Evolutionary conservation across 2,888 invertebrate species (phyloP), one percentile per base, ranked within the genome.

Genomic region (Orchesellides sinensis): DNA sequence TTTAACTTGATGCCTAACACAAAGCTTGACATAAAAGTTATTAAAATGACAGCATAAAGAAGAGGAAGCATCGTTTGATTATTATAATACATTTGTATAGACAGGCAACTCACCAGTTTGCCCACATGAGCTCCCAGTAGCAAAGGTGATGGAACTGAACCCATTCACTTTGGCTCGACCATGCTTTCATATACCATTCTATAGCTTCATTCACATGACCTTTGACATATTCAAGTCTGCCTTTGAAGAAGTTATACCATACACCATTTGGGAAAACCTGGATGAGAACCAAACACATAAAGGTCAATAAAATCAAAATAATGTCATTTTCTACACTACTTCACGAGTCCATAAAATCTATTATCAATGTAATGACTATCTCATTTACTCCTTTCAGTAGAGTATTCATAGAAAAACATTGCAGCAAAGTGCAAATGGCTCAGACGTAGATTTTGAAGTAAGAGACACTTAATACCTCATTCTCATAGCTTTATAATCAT

Each of bases 111-210:
- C 90, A 95, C 95, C 95, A 94, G 89, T 95, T 93, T 0, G 95
- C 93, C 97, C 97, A 98, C 92, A 97, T 93, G 40, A 98, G 92
- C 90, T 98, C 98, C 98, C 98, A 98, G 90, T 93, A 97, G 90
- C 97, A 97, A 2, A 98, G 91, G 89, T 98, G 96, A 89, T 96
- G 96, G 90, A 98, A 96, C 90, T 98, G 97, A 0, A 94, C 93
- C 96, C 97, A 98, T 59, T 95, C 92, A 83, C 93, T 91, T 89
- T 97, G 97, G 2, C 95, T 95, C 84, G 93, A 92, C 91, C 96
- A 94, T 0, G 96, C 96, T 87, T 92, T 93, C 83, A 93, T 93
- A 91, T 97, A 97, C 91, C 94, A 96, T 14, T 90, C 90, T 49
- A 95, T 92, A 14, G 95, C 94, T 29, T 92, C 92, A 21, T 93